Percentiles rank a stretch among this genome's conserved stretches.
These are phyloP conservation scores for Prenolepis imparis DNA, from an alignment of 2,888 invertebrate genomes.

Conservation along the genomic window DNA sequence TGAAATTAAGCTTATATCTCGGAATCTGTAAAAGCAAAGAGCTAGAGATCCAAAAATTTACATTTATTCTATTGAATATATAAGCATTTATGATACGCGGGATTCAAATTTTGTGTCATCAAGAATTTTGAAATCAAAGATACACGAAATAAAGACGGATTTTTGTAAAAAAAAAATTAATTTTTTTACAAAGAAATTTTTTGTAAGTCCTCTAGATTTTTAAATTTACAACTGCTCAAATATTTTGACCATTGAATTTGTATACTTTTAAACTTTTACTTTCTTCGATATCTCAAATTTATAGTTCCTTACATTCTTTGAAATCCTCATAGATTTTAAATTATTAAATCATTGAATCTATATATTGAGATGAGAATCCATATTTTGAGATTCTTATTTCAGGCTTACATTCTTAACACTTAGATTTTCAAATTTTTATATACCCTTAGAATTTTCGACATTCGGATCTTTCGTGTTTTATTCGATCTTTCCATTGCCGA, in stretches of 20 bases:
- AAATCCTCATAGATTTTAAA: background rate
- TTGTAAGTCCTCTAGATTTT: background rate
- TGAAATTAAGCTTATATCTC: background rate
- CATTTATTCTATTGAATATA: background rate
- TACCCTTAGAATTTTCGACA: background rate
- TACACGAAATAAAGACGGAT: background rate
- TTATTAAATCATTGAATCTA: conserved; percentile 10
- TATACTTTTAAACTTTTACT: background rate
- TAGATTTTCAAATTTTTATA: conserved; percentile 10
- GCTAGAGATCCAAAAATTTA: conserved; percentile 25
- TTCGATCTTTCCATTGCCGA: background rate
- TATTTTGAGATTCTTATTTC: conserved; percentile 9
- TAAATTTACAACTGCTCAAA: background rate
- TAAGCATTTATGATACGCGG: background rate
- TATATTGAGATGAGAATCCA: background rate
- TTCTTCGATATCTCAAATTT: background rate
- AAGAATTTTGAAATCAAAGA: background rate
- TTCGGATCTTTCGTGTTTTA: conserved; percentile 1
- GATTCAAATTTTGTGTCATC: background rate
- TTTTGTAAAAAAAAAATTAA: conserved; percentile 16
- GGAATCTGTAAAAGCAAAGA: conserved; percentile 10
- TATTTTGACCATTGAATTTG: background rate
- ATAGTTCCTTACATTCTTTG: background rate
- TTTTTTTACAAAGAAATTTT: too few relatives aligned
- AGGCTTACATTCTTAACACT: background rate